Percentiles rank a stretch among this genome's conserved stretches.
Conservation (phyloP, 2,113 vertebrate genomes). For the Psilopogon haemacephalus region DNA sequence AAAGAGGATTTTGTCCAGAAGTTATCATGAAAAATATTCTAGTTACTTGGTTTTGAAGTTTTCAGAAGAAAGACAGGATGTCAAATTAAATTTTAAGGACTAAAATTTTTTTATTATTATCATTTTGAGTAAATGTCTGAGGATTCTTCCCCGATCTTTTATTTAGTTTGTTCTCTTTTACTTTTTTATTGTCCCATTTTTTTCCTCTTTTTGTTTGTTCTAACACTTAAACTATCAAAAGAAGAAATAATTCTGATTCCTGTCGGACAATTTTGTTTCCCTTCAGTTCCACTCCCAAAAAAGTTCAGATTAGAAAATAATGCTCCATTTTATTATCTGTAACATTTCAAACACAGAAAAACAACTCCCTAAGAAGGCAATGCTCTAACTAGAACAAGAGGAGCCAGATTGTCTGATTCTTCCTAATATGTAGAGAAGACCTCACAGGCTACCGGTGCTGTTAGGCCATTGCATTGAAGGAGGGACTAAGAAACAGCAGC, state of each 20-base stretch:
- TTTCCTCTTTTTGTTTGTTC: neutral
- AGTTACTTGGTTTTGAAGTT: neutral
- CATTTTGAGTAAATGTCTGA: neutral
- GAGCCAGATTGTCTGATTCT: conserved; percentile 11
- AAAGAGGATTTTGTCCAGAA: neutral
- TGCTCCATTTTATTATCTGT: neutral
- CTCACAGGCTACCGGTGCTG: neutral
- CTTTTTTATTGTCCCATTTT: neutral
- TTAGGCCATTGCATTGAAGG: neutral
- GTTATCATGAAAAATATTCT: neutral
- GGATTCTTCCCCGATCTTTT: neutral
- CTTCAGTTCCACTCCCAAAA: neutral
- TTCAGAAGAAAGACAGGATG: neutral
- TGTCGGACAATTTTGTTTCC: neutral
- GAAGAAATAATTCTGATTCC: neutral
- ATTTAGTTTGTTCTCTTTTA: neutral
- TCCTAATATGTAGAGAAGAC: neutral
- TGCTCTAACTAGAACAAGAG: neutral
- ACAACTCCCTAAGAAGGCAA: neutral
- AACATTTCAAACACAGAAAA: neutral
- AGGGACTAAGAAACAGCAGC: neutral
- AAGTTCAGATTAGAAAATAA: neutral
- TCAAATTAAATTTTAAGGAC: neutral
- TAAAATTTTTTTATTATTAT: too few relatives aligned
- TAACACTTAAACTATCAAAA: neutral